Evolutionary conservation across 1,140 invertebrate species (phyloP), one percentile per base, ranked within the genome.

Genomic region (Drosophila orena): DNA sequence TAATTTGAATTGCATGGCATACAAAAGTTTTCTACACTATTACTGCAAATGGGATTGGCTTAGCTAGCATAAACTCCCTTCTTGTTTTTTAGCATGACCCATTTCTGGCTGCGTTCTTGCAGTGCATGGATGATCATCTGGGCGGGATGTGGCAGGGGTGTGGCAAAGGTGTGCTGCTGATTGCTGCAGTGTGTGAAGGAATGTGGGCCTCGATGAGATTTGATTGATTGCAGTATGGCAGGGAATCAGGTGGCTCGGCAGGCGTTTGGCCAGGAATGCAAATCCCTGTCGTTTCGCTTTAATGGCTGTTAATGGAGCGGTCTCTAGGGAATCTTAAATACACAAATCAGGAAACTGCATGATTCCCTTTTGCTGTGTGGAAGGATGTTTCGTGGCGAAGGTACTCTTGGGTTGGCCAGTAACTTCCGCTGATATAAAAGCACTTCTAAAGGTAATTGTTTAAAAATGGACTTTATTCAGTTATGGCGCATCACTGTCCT

Each of bases 391-490:
- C n/a, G 43, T 54, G 54, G 52, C 54, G 37, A 30, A 30, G 53
- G 24, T 46, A 35, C 34, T 60, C 43, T 47, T 27, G 11, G 60
- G 46, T 75, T 47, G 52, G 10, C 47, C 61, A 57, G 69, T 38
- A 52, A 77, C 79, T 83, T 88, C 84, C 79, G 84, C 52, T 83
- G 43, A 46, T 52, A 69, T 83, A 89, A 83, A 79, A 88, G 79
- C 84, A 49, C 58, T 77, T 55, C 46, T 49, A 69, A 89, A 88
- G 83, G 84, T 89, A 88, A 89, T 88, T 89, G 84, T 88, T 89
- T 83, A 89, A 89, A 88, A 88, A 89, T 83, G 77, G 71, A 79
- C 86, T 88, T 72, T 65, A 88, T 88, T 88, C 78, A 77, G 77
- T 88, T 89, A 85, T 68, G 64, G 69, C 43, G 64, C 59, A 64